Conservation (phyloP, 2,888 invertebrate genomes). For the Corythucha ciliata region DNA sequence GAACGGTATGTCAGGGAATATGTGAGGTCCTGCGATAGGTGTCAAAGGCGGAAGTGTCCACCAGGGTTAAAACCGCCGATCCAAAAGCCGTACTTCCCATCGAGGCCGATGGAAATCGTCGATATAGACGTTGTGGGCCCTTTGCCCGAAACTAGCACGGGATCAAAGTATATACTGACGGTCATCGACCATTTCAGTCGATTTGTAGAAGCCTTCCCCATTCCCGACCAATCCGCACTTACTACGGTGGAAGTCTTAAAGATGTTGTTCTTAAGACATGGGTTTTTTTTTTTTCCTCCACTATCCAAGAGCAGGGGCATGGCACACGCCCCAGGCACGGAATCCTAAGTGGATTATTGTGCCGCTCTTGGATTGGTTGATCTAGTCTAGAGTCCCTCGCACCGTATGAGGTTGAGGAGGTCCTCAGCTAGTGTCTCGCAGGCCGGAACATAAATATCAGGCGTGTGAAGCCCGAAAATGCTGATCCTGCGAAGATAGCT, state of each 20-base stretch:
- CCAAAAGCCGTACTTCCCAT: slow-evolving; percentile 37
- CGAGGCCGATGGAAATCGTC: slow-evolving; percentile 35
- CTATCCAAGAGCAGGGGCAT: too few species aligned
- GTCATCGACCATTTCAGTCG: slow-evolving; percentile 35
- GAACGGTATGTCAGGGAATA: slow-evolving; percentile 37
- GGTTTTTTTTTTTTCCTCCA: too few species aligned
- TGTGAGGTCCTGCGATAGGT: slow-evolving; percentile 37
- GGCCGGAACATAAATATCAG: too few species aligned
- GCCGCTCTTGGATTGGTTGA: too few species aligned
- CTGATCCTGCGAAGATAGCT: too few species aligned
- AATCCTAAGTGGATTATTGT: too few species aligned
- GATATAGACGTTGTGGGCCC: slow-evolving; percentile 39
- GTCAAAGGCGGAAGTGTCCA: slow-evolving; percentile 38
- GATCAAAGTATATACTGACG: slow-evolving; percentile 39
- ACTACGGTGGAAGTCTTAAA: slow-evolving; percentile 38
- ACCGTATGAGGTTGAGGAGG: too few species aligned
- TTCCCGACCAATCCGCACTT: slow-evolving; percentile 38
- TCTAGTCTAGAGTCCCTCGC: too few species aligned
- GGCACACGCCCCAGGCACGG: too few species aligned
- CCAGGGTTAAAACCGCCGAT: slow-evolving; percentile 35
- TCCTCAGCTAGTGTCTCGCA: too few species aligned
- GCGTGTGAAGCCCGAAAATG: too few species aligned
- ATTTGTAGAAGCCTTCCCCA: slow-evolving; percentile 36
- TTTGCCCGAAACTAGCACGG: slow-evolving; percentile 36
- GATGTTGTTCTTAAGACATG: too few species aligned